Evolutionary conservation across 2,888 invertebrate species (phyloP), one percentile per base, ranked within the genome.

Genomic region (Drosophila suboccidentalis): DNA sequence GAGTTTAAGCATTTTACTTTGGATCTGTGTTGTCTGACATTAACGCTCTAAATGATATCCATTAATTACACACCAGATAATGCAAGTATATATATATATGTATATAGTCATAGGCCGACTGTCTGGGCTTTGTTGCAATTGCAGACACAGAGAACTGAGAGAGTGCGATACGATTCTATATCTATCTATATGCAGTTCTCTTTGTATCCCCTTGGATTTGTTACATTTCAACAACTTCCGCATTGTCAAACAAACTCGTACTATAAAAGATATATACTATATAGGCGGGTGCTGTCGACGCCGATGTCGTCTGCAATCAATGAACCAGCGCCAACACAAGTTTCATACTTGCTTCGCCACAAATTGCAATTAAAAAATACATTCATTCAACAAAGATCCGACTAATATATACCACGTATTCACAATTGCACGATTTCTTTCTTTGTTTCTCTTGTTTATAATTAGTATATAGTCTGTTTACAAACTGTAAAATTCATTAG

Each of bases 191-290:
- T 63, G 51, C 82, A 79, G 69, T 89, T 84, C 86, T 87, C 87
- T 86, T 85, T 86, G 85, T 78, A 72, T 87, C 73, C 78, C 78
- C 79, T 84, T 77, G 85, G 74, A 87, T 87, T 85, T 86, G 85
- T 72, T 84, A 83, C 75, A 86, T 53, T 78, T 73, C 86, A 80
- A 82, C 78, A 85, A 73, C 88, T 86, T 86, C 85, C 85, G 85
- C 89, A 82, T 86, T 87, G 86, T 89, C 89, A 81, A 87, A 83
- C 84, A 78, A 75, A 86, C 71, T 32, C 81, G 75, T 78, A 86
- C 71, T 32, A 64, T 58, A 58, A 26, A 46, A 57, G 32, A 57
- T 58, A 32, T 49, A 53, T 61, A 32, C 38, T 38, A 50, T 58
- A 85, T 74, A 77, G 71, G 43, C 59, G 44, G 11, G 29, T 53